Percentiles rank a stretch among this genome's conserved stretches.
These are phyloP conservation scores for Campylorhamphus procurvoides DNA, from an alignment of 2,113 vertebrate genomes.

Conservation along the genomic window DNA sequence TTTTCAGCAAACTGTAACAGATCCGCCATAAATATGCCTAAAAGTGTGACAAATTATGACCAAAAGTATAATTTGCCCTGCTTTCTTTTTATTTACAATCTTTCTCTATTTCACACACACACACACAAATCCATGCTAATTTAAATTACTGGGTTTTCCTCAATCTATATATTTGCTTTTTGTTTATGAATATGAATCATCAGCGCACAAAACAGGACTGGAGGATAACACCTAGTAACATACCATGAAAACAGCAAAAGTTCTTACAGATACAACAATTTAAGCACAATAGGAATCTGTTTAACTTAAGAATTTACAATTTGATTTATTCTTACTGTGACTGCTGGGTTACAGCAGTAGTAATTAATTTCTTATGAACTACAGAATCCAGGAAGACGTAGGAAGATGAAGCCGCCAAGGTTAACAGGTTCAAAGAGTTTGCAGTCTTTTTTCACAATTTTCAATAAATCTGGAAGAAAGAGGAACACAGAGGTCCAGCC, in stretches of 20 bases:
- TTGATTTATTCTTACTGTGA: neutral
- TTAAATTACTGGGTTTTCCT: neutral
- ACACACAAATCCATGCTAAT: neutral
- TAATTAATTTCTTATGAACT: neutral
- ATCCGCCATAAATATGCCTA: neutral
- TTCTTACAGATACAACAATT: neutral
- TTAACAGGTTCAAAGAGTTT: neutral
- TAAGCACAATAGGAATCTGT: neutral
- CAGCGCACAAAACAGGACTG: neutral
- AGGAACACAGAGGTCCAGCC: neutral
- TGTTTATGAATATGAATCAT: neutral
- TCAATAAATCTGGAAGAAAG: neutral
- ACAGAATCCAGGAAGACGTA: neutral
- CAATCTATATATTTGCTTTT: neutral
- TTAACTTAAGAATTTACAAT: neutral
- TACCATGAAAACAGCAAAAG: neutral
- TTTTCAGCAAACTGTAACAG: neutral
- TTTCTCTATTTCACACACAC: neutral
- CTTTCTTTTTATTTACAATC: neutral
- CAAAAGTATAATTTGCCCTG: neutral
- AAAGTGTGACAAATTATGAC: neutral
- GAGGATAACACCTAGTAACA: neutral
- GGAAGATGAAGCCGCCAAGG: neutral
- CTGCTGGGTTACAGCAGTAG: neutral
- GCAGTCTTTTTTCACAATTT: neutral